Evolutionary conservation across 2,797 vertebrate genomes (phyloP).

Genomic region (Gallinago stenura): DNA sequence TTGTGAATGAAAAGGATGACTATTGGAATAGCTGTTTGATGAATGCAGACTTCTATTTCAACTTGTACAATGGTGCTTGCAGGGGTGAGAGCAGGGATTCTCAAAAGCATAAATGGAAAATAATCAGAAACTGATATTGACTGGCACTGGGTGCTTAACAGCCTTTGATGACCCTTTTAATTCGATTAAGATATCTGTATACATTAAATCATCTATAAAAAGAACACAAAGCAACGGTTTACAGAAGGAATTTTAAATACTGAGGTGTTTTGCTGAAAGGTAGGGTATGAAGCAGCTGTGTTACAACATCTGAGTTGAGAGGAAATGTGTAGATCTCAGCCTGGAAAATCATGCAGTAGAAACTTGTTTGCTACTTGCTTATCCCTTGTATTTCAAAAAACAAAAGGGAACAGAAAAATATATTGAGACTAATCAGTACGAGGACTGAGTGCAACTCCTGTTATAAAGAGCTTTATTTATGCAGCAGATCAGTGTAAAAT

Average conservation of each 20-base stretch:
- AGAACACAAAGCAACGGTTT: not conserved
- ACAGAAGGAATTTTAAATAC: not conserved
- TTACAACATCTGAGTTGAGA: not conserved
- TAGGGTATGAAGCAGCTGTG: not conserved
- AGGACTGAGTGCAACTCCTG: not conserved
- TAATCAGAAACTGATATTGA: not conserved
- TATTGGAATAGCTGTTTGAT: not conserved
- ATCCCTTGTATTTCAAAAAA: not conserved
- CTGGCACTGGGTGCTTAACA: not conserved
- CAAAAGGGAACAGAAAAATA: not conserved
- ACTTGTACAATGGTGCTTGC: not conserved
- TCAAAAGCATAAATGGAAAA: not conserved
- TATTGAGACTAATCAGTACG: not conserved
- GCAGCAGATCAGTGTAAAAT: not conserved
- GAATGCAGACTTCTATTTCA: constrained; percentile 9
- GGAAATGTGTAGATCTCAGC: not conserved
- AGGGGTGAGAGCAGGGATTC: not conserved
- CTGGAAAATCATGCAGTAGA: not conserved
- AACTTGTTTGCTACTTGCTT: not conserved
- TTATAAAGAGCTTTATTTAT: not conserved
- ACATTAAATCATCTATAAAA: not conserved
- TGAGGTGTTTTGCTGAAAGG: not conserved
- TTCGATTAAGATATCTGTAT: not conserved
- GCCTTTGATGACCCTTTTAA: not conserved
- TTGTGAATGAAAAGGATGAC: not conserved